These are phyloP conservation scores for Esox niger DNA, from an alignment of 2,113 vertebrate genomes.

Conservation along the genomic window DNA sequence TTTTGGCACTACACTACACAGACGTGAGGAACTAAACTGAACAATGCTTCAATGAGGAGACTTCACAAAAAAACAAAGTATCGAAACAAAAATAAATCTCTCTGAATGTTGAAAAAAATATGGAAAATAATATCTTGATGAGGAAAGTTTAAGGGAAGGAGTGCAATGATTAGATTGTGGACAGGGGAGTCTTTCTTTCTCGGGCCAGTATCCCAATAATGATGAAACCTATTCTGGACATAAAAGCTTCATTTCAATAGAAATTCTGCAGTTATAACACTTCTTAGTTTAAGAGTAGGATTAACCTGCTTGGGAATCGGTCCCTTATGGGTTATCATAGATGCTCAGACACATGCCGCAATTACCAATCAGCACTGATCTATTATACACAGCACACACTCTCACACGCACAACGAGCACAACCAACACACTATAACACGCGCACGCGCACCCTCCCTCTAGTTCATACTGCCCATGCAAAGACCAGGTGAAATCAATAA, in stretches of 20 bases:
- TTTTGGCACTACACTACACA: slow-evolving; percentile 90
- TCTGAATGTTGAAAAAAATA: slow-evolving; percentile 31
- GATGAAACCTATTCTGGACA: no score
- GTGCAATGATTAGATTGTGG: slow-evolving; percentile 21
- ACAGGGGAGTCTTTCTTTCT: slow-evolving; percentile 40
- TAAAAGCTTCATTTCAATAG: no score
- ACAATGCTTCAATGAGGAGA: slow-evolving; percentile 52
- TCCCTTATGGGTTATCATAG: background rate
- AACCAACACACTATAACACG: slow-evolving; percentile 39
- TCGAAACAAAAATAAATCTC: slow-evolving; percentile 15
- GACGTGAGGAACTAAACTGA: slow-evolving; percentile 71
- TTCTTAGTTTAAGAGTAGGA: no score
- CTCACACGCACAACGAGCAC: slow-evolving; percentile 33
- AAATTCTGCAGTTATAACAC: no score
- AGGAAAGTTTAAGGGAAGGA: slow-evolving; percentile 13
- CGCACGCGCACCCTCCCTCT: slow-evolving; percentile 33
- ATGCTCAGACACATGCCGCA: slow-evolving; percentile 23
- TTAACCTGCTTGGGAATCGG: background rate
- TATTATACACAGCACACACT: slow-evolving; percentile 40
- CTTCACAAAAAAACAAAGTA: slow-evolving; percentile 35
- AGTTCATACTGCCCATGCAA: slow-evolving; percentile 14
- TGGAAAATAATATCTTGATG: slow-evolving; percentile 12
- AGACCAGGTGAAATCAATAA: slow-evolving; percentile 20
- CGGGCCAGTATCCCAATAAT: slow-evolving; percentile 1
- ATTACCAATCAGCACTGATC: slow-evolving; percentile 29